Percentiles rank a stretch among this genome's conserved stretches.
phyloP scores from a whole-genome alignment of 64 coral and sea anemone genomes.

The Acropora yongei region DNA sequence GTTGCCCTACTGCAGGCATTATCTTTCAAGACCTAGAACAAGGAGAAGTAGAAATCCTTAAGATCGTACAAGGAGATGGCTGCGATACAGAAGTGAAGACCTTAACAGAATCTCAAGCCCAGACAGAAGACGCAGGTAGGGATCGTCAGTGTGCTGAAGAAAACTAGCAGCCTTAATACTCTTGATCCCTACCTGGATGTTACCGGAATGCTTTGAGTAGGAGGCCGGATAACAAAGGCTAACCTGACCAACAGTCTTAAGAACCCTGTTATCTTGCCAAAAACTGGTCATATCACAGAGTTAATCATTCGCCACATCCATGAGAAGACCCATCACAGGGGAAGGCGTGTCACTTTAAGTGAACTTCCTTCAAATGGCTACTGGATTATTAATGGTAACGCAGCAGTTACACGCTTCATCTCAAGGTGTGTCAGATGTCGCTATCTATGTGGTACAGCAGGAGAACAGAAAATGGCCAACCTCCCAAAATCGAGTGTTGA shows the following conservation, averaged over 20 bases:
- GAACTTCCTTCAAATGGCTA: conserved; percentile 44
- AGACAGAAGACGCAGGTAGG: not conserved
- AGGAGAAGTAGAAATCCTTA: conserved; percentile 33
- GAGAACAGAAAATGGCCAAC: conserved; percentile 68
- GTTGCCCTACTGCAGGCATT: not conserved
- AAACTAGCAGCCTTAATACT: conserved; percentile 8
- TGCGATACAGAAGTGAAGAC: conserved; percentile 43
- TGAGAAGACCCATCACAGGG: conserved; percentile 50
- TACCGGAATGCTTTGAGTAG: not conserved
- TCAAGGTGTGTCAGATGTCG: conserved; percentile 56
- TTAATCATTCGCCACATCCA: not conserved
- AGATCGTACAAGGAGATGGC: conserved; percentile 5
- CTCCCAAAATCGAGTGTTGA: conserved; percentile 13
- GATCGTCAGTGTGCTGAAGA: conserved; percentile 48
- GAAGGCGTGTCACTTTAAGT: conserved; percentile 52
- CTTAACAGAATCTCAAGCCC: conserved; percentile 10
- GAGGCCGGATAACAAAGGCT: conserved; percentile 52
- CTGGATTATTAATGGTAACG: conserved; percentile 64
- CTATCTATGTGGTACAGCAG: conserved; percentile 22
- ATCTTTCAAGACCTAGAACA: conserved; percentile 11
- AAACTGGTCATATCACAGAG: no score
- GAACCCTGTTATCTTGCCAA: not conserved
- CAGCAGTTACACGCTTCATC: conserved; percentile 38
- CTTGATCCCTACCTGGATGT: conserved; percentile 68
- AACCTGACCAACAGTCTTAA: not conserved